Conservation (phyloP, 2,797 vertebrate species). For the Pachyuromys duprasi region DNA sequence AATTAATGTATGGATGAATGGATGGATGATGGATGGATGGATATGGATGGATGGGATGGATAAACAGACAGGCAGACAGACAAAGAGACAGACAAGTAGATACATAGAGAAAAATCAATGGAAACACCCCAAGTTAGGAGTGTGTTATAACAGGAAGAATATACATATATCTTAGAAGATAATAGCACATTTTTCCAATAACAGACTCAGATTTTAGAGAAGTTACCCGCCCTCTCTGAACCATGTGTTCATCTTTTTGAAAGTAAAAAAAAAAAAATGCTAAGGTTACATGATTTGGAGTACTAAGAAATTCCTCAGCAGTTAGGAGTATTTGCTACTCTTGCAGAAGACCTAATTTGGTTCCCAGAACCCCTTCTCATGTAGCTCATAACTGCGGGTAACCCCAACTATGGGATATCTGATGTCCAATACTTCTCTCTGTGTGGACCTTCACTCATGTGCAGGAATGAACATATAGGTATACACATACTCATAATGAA, state of each 20-base stretch:
- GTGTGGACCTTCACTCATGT: background rate
- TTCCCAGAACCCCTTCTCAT: background rate
- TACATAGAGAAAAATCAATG: background rate
- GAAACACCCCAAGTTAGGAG: background rate
- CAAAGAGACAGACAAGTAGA: background rate
- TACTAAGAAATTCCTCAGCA: background rate
- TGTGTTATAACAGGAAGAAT: background rate
- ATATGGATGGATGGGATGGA: background rate
- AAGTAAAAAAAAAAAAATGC: background rate
- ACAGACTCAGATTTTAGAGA: background rate
- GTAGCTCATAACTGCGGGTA: background rate
- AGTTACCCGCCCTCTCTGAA: background rate
- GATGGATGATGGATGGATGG: background rate
- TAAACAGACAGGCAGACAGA: background rate
- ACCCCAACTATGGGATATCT: too few species aligned
- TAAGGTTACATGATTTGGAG: background rate
- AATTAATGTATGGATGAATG: background rate
- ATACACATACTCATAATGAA: background rate
- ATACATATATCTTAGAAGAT: background rate
- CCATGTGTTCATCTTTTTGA: background rate
- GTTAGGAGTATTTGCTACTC: background rate
- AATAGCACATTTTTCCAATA: constrained; percentile 1
- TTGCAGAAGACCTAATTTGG: background rate
- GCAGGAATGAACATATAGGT: background rate
- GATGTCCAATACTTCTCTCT: background rate